Percentiles rank a stretch among this genome's conserved stretches.
Evolutionary conservation across 2,797 vertebrate genomes (phyloP).

Genomic region (Parotocinclus haroldoi): DNA sequence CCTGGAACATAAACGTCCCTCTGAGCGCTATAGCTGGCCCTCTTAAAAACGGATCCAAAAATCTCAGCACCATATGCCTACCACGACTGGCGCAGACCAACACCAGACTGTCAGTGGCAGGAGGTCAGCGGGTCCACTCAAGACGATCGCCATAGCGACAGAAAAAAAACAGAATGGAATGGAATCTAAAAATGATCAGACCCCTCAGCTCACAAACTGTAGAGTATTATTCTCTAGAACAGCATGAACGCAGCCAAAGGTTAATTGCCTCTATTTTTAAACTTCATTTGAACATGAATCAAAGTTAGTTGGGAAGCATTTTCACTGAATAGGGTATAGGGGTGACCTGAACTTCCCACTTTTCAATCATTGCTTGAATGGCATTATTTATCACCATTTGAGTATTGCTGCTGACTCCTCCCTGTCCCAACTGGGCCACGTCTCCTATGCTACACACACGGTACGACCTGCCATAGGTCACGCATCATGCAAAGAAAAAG

Average conservation of each 20-base stretch:
- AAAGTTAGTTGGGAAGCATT: no score
- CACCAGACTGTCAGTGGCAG: background rate
- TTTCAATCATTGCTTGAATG: no score
- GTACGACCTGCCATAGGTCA: no score
- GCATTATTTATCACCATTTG: no score
- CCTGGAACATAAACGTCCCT: constrained; percentile 10
- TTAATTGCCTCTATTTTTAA: constrained; percentile 1
- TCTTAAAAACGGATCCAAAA: background rate
- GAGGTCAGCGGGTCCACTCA: background rate
- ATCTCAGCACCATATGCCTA: constrained; percentile 5
- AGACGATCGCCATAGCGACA: background rate
- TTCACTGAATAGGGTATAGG: no score
- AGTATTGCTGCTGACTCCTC: no score
- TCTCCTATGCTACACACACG: no score
- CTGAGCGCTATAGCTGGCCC: constrained; percentile 10
- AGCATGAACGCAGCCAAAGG: background rate
- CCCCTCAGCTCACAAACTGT: background rate
- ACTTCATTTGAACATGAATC: constrained; percentile 9
- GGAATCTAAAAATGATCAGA: background rate
- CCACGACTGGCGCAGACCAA: constrained; percentile 3
- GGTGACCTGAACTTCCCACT: no score
- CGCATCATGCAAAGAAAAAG: no score
- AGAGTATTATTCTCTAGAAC: background rate
- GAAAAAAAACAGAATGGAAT: constrained; percentile 7
- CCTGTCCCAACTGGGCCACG: no score